Evolutionary conservation across 2,888 invertebrate species (phyloP), one percentile per base, ranked within the genome.

Genomic region (Drosophila vallismaia): DNA sequence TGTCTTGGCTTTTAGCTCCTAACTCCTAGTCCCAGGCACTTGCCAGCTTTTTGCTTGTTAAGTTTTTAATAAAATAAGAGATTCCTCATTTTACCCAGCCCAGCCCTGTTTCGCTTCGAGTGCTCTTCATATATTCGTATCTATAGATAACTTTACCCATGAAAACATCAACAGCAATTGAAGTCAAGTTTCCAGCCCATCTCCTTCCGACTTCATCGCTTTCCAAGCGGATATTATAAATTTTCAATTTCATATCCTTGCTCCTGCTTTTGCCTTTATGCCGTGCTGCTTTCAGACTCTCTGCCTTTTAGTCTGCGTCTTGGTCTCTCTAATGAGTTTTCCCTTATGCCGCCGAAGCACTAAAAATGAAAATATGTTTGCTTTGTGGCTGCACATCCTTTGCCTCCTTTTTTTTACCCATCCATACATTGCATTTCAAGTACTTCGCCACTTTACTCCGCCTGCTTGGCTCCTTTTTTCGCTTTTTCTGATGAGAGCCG

Each of bases 331-430:
- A 88, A 83, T 83, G 82, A 83, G 82, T 86, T 83, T 82, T 86
- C 67, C 53, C 76, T 71, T 74, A 63, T 58, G 73, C 84, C 69
- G 56, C 80, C 69, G 68, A 71, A 63, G 60, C 68, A 66, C 63
- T 87, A 76, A 40, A 74, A 82, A 79, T 79, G 83, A 66, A 88
- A 82, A 83, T 87, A 81, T 87, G 77, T 88, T 82, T 81, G 83
- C 81, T 69, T 75, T 78, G 76, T 48, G 76, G 62, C 54, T 52
- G 36, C 31, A 40, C 36, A 38, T 52, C 58, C 62, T 51, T 40
- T 50, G 48, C 68, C 49, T 51, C 42, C 28, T 51, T 40, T 58
- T 12, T 57, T 19, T 19, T 19, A 19, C 19, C 19, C 19, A 19
- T 19, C 19, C 19, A 48, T 53, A 67, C 74, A 82, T 67, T 76